phyloP scores from a whole-genome alignment of 2,888 invertebrate species.

The Andrena chrysosceles region DNA sequence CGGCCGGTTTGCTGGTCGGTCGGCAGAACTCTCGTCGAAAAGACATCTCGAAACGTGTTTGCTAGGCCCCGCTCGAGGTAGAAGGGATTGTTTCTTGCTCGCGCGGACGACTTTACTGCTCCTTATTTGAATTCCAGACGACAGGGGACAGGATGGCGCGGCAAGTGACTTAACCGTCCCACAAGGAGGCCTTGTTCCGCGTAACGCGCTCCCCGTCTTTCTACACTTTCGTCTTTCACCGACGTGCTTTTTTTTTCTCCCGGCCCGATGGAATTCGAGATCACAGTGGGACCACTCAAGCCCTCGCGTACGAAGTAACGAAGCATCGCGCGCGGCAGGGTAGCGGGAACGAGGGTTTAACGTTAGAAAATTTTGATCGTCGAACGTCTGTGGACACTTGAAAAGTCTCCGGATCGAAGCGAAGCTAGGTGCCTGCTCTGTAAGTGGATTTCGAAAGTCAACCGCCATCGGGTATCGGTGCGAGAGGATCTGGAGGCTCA shows the following conservation, averaged over 20 bases:
- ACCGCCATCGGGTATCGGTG: not conserved
- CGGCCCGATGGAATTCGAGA: not conserved
- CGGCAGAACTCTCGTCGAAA: conserved; percentile 24
- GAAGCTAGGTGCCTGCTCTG: conserved; percentile 18
- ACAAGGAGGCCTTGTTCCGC: conserved; percentile 39
- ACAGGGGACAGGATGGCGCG: conserved; percentile 7
- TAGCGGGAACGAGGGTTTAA: no score
- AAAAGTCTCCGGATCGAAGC: not conserved
- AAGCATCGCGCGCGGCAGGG: no score
- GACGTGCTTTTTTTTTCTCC: not conserved
- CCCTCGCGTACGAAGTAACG: not conserved
- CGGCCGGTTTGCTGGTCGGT: conserved; percentile 5
- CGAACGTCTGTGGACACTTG: not conserved
- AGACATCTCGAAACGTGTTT: conserved; percentile 49
- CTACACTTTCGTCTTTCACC: not conserved
- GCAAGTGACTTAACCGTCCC: not conserved
- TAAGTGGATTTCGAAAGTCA: conserved; percentile 40
- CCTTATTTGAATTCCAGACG: conserved; percentile 44
- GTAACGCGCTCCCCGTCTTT: conserved; percentile 1
- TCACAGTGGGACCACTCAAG: not conserved
- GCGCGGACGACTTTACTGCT: conserved; percentile 37
- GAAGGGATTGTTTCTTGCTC: conserved; percentile 56
- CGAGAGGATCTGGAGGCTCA: not conserved
- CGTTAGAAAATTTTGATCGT: no score
- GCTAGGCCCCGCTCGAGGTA: conserved; percentile 2